phyloP scores from a whole-genome alignment of 2,888 invertebrate species.

The Escarpia spicata region DNA sequence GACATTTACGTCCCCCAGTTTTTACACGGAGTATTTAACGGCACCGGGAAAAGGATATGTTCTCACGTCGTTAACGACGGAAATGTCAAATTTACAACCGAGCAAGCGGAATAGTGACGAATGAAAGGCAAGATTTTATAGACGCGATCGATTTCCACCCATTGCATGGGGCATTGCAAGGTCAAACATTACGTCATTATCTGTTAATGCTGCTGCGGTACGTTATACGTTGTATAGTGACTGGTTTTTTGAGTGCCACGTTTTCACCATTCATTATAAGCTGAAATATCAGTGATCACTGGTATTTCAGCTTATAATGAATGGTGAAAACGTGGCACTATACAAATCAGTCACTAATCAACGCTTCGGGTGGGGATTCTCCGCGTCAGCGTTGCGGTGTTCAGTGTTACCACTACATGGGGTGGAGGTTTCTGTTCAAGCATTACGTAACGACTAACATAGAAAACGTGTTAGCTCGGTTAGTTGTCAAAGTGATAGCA shows the following conservation, averaged over 20 bases:
- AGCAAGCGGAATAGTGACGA: not conserved
- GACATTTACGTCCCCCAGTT: not conserved
- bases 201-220: not conserved
- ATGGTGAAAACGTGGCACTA: not conserved
- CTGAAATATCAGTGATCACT: not conserved
- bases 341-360: too few relatives aligned
- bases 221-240: not conserved
- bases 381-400: too few relatives aligned
- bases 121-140: not conserved
- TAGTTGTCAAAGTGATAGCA: too few relatives aligned
- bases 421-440: too few relatives aligned
- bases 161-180: not conserved
- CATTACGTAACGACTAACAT: too few relatives aligned
- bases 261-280: not conserved
- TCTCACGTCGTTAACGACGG: not conserved
- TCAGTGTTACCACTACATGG: too few relatives aligned
- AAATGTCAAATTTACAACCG: not conserved
- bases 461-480: too few relatives aligned
- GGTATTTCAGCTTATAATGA: not conserved
- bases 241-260: not conserved
- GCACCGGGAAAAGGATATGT: not conserved
- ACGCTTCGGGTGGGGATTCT: too few relatives aligned
- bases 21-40: not conserved
- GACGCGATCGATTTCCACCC: not conserved
- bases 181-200: not conserved